These are phyloP conservation scores for Sinosuthora webbiana DNA, from an alignment of 2,113 vertebrate species.

Conservation along the genomic window DNA sequence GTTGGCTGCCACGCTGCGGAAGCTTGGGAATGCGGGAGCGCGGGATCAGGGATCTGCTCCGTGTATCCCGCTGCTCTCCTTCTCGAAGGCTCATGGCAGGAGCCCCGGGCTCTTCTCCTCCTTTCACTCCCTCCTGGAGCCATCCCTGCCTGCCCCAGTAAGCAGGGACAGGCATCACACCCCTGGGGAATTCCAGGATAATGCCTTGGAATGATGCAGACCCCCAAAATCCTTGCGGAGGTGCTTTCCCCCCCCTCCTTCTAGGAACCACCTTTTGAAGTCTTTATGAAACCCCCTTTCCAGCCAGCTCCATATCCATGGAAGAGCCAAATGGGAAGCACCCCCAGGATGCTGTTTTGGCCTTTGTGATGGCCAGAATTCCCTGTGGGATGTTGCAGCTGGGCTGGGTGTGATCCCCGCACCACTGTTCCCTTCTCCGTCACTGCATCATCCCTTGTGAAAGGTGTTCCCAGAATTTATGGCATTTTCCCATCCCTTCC, in stretches of 20 bases:
- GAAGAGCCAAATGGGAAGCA: neutral
- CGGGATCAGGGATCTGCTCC: neutral
- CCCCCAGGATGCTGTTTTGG: neutral
- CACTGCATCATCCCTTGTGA: fast-evolving
- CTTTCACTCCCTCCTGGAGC: neutral
- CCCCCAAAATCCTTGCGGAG: fast-evolving
- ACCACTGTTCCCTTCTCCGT: fast-evolving
- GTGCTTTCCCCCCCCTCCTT: neutral
- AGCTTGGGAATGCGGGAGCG: fast-evolving
- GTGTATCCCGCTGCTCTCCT: fast-evolving
- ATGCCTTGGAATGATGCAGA: neutral
- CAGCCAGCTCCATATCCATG: fast-evolving
- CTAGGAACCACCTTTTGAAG: neutral
- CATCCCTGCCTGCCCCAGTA: neutral
- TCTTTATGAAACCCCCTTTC: neutral
- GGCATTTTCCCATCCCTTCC: neutral
- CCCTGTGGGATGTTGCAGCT: fast-evolving
- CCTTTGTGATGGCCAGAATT: neutral
- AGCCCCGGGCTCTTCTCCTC: neutral
- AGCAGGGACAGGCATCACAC: neutral
- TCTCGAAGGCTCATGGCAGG: fast-evolving
- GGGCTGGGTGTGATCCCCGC: neutral
- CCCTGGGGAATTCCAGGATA: neutral
- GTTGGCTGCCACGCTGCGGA: fast-evolving
- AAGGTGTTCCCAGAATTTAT: neutral